Evolutionary conservation across 1,140 invertebrate genomes (phyloP).

Genomic region (Zaprionus tsacasi): DNA sequence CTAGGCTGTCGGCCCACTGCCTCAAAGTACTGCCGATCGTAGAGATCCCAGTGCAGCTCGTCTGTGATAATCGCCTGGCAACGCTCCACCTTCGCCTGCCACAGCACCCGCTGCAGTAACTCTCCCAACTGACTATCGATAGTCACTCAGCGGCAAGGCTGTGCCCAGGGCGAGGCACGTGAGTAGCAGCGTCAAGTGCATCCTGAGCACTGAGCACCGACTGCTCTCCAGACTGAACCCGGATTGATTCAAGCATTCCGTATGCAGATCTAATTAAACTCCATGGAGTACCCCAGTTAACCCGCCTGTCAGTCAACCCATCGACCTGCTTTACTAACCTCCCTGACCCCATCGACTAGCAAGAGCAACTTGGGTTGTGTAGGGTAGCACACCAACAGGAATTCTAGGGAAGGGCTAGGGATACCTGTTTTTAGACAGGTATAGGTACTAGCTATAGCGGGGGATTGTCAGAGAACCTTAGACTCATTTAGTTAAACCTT

Average conservation of each 20-base stretch:
- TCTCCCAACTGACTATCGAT: constrained; percentile 41
- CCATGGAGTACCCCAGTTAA: constrained; percentile 7
- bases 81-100: constrained; percentile 53
- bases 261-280: constrained; percentile 81
- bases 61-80: constrained; percentile 76
- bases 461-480: no score
- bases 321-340: constrained; percentile 59
- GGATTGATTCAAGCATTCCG: constrained; percentile 35
- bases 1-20: constrained; percentile 25
- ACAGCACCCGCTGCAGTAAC: constrained; percentile 55
- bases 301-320: constrained; percentile 34
- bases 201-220: constrained; percentile 25
- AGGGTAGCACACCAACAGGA: neutral
- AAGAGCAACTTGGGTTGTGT: neutral
- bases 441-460: no score
- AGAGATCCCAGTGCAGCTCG: constrained; percentile 58
- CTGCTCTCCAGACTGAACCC: constrained; percentile 5
- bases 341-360: constrained; percentile 16
- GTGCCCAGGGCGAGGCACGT: constrained; percentile 6
- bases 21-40: constrained; percentile 57
- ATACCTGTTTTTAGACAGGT: no score
- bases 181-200: constrained; percentile 42
- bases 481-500: no score
- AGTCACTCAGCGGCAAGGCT: constrained; percentile 18
- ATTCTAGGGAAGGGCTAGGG: neutral